A percentile compares a stretch with the other conserved stretches of the same genome.
phyloP scores from a whole-genome alignment of 2,113 vertebrate species.

The Himantopus leucocephalus region DNA sequence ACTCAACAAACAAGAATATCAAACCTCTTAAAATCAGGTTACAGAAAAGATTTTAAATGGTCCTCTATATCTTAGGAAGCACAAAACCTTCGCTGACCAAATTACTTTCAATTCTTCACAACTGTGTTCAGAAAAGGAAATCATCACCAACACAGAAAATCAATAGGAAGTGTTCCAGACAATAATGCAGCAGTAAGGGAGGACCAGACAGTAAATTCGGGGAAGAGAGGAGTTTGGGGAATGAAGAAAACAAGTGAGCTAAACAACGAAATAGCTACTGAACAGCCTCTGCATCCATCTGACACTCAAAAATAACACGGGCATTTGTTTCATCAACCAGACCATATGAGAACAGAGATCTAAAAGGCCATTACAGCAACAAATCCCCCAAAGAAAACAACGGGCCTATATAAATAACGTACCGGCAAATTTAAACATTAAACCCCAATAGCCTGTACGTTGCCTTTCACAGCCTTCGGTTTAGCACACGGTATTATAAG shows the following conservation, averaged over 20 bases:
- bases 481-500: neutral
- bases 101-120: neutral
- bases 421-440: neutral
- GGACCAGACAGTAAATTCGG: neutral
- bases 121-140: neutral
- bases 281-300: neutral
- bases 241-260: neutral
- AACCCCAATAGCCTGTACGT: neutral
- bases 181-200: neutral
- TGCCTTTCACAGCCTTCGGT: neutral
- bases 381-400: neutral
- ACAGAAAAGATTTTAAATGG: neutral
- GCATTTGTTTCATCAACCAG: neutral
- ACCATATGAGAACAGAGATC: neutral
- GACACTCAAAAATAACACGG: neutral
- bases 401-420: neutral
- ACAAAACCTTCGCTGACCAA: neutral
- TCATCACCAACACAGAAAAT: neutral
- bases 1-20: neutral
- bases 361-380: neutral
- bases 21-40: neutral
- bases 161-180: slow-evolving; percentile 21
- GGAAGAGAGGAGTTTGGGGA: neutral
- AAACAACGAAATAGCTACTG: neutral
- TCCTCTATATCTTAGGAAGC: neutral